Conservation (phyloP, 2,113 vertebrate species). For the Origma solitaria region DNA sequence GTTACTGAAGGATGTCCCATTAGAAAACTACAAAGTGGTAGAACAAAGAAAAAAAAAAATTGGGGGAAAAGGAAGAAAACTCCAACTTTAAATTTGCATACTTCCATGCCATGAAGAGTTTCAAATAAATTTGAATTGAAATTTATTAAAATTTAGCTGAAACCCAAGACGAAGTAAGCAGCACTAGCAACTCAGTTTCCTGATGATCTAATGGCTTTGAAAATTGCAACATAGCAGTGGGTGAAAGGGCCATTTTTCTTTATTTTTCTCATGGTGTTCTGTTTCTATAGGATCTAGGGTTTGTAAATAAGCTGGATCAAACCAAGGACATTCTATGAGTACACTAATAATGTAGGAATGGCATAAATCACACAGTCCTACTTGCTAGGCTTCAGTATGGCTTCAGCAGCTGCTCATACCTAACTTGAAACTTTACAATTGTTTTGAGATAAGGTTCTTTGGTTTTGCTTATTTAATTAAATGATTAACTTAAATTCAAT, state of each 20-base stretch:
- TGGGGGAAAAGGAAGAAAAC: rapidly evolving
- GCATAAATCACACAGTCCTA: neutral
- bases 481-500: neutral
- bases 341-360: neutral
- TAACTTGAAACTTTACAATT: neutral
- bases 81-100: neutral
- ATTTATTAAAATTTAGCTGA: neutral
- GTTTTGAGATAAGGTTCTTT: neutral
- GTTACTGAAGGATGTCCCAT: neutral
- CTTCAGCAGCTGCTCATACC: neutral
- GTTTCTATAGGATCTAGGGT: neutral
- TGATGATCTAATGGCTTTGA: neutral
- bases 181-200: neutral
- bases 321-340: neutral
- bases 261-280: neutral
- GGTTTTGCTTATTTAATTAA: neutral
- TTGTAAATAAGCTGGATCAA: neutral
- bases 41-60: neutral
- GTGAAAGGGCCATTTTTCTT: neutral
- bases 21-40: neutral
- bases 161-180: neutral
- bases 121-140: neutral
- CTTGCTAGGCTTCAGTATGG: neutral
- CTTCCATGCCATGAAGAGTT: neutral
- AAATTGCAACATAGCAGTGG: neutral